Evolutionary conservation across 2,888 invertebrate species (phyloP).

Genomic region (Allygus modestus): DNA sequence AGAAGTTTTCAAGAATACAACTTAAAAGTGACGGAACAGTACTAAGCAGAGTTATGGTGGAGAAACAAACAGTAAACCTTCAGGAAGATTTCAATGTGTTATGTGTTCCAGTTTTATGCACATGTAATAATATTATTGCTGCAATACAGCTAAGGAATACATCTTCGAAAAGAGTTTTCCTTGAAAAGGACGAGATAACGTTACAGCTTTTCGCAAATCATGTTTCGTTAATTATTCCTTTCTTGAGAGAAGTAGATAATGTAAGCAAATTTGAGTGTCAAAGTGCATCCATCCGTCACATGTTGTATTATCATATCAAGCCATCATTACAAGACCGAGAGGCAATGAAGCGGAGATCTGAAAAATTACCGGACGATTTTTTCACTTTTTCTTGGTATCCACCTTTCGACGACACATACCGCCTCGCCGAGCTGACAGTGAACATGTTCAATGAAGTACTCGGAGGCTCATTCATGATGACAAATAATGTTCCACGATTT

Average conservation of each 20-base stretch:
- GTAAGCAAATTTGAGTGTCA: background rate
- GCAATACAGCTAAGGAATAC: constrained; percentile 11
- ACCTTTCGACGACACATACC: background rate
- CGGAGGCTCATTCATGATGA: constrained; percentile 63
- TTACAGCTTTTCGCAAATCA: background rate
- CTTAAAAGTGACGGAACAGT: background rate
- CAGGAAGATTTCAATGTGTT: background rate
- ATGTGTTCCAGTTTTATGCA: background rate
- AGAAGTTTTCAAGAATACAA: background rate
- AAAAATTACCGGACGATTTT: background rate
- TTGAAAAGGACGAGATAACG: background rate
- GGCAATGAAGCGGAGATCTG: background rate
- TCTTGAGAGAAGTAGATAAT: background rate
- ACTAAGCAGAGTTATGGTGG: background rate
- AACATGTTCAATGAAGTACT: constrained; percentile 47
- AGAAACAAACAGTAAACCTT: background rate
- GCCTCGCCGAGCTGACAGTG: constrained; percentile 35
- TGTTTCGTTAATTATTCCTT: background rate
- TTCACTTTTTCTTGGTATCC: constrained; percentile 56
- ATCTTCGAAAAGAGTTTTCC: background rate
- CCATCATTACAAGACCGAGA: constrained; percentile 45
- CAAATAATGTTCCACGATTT: constrained; percentile 72
- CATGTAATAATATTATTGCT: background rate
- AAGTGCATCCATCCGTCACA: constrained; percentile 6
- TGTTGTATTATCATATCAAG: constrained; percentile 26